Percentiles rank a stretch among this genome's conserved stretches.
Evolutionary conservation across 2,113 vertebrate species (phyloP).

Genomic region (Scomber colias): DNA sequence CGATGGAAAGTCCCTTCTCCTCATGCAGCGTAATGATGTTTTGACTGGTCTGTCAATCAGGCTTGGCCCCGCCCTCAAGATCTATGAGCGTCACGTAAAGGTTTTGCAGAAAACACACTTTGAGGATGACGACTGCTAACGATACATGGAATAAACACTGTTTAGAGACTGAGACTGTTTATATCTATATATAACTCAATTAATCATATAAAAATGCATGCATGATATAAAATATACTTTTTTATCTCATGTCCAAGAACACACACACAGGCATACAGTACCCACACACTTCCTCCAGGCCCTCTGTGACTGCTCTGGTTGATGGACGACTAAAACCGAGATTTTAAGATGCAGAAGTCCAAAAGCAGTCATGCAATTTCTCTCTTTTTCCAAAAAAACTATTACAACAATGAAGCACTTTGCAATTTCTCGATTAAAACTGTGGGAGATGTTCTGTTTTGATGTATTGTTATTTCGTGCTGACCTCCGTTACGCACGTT

Average conservation of each 20-base stretch:
- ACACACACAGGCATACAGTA: slow-evolving; percentile 22
- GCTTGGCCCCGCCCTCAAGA: slow-evolving; percentile 91
- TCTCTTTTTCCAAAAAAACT: slow-evolving; percentile 12
- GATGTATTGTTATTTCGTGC: slow-evolving; percentile 15
- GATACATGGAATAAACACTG: slow-evolving; percentile 23
- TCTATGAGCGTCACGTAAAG: slow-evolving; percentile 92
- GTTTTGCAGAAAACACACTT: slow-evolving; percentile 91
- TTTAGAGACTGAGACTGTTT: slow-evolving; percentile 29
- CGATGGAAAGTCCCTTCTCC: slow-evolving; percentile 91
- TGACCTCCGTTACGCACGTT: slow-evolving; percentile 36
- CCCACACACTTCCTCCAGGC: slow-evolving; percentile 5
- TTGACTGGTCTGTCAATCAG: slow-evolving; percentile 91
- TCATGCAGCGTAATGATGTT: slow-evolving; percentile 93
- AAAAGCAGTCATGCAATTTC: slow-evolving; percentile 25
- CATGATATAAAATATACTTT: slow-evolving; percentile 37
- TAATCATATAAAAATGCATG: slow-evolving; percentile 52
- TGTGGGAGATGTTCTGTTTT: slow-evolving; percentile 30
- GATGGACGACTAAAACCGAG: neutral
- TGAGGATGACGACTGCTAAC: slow-evolving; percentile 87
- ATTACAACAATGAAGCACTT: slow-evolving; percentile 49
- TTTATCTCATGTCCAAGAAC: slow-evolving; percentile 37
- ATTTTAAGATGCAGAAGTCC: slow-evolving; percentile 17
- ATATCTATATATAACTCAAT: slow-evolving; percentile 48
- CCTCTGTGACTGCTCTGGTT: slow-evolving; percentile 22
- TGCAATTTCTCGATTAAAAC: slow-evolving; percentile 38